phyloP scores from a whole-genome alignment of 1,140 invertebrate genomes.

The Neodiprion virginianus region DNA sequence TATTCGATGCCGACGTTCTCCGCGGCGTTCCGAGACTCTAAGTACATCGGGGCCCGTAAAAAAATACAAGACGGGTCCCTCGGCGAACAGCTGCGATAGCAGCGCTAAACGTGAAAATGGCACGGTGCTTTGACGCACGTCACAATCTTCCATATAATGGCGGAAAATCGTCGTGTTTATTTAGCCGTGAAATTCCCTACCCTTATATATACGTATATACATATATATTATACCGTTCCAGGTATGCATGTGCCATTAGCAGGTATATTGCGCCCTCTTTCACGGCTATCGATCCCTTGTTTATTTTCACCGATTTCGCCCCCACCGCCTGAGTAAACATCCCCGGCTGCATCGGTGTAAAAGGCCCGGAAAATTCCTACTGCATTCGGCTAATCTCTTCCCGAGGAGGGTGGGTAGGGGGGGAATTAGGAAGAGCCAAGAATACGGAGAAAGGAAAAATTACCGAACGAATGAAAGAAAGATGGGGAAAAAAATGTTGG shows the following conservation, averaged over 20 bases:
- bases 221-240: background rate
- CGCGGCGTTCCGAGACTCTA: background rate
- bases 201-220: background rate
- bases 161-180: background rate
- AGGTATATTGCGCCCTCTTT: background rate
- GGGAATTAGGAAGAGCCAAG: background rate
- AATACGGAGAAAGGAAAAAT: background rate
- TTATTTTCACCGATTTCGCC: background rate
- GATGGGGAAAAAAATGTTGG: slow-evolving; percentile 14
- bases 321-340: background rate
- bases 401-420: no score
- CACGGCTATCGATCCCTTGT: slow-evolving; percentile 3
- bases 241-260: background rate
- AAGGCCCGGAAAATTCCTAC: no score
- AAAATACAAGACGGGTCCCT: background rate
- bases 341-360: background rate
- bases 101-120: no score
- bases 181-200: background rate
- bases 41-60: background rate
- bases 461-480: no score
- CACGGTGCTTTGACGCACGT: no score
- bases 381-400: no score
- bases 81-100: no score
- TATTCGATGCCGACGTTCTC: background rate
- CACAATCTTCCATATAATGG: no score